phyloP scores from a whole-genome alignment of 2,113 vertebrate species.

The Strigops habroptila region DNA sequence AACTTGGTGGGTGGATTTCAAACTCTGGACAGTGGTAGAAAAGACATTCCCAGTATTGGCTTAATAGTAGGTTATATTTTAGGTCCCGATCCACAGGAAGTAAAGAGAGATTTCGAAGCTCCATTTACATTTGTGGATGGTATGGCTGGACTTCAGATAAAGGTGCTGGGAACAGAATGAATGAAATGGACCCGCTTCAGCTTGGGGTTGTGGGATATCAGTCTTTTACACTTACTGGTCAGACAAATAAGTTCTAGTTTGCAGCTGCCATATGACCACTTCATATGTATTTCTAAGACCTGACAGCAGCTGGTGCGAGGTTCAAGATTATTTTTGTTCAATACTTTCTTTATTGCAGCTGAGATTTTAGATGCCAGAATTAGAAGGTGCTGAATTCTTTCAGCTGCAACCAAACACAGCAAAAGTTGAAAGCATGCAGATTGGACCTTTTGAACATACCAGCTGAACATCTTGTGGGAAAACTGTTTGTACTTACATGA shows the following conservation, averaged over 20 bases:
- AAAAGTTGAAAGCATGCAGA: not conserved
- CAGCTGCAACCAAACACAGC: not conserved
- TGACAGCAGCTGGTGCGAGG: not conserved
- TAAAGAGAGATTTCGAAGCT: not conserved
- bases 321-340: not conserved
- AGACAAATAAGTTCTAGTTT: not conserved
- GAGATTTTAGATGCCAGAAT: not conserved
- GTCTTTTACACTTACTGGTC: not conserved
- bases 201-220: fast-evolving
- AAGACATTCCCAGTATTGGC: not conserved
- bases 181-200: not conserved
- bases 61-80: not conserved
- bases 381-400: not conserved
- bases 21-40: not conserved
- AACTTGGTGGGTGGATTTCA: not conserved
- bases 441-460: not conserved
- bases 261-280: not conserved
- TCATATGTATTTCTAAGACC: not conserved
- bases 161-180: not conserved
- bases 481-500: conserved; percentile 2
- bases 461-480: conserved; percentile 37
- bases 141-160: not conserved
- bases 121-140: not conserved
- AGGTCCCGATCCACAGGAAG: not conserved
- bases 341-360: not conserved